A percentile compares a stretch with the other conserved stretches of the same genome.
phyloP scores from a whole-genome alignment of 2,797 vertebrate genomes.

The Sciurus vulgaris region DNA sequence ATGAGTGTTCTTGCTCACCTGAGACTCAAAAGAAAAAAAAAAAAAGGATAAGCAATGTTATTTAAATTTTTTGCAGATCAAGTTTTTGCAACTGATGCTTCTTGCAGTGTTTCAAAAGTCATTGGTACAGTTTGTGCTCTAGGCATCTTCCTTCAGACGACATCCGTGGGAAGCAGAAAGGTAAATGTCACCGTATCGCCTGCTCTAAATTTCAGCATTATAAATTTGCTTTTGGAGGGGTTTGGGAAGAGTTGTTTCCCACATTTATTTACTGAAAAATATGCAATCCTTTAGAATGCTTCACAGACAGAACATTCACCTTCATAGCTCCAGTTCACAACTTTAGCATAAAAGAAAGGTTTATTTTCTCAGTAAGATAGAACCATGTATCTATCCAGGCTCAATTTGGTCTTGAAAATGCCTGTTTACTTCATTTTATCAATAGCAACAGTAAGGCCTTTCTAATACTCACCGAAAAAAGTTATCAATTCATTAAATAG shows the following conservation, averaged over 20 bases:
- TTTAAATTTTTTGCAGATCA: background rate
- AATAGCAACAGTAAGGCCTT: conserved; percentile 4
- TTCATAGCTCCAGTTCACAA: too few species aligned
- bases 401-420: background rate
- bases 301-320: background rate
- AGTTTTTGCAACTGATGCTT: background rate
- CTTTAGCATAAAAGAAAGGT: background rate
- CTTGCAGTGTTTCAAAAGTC: conserved; percentile 26
- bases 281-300: background rate
- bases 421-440: background rate
- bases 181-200: background rate
- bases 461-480: background rate
- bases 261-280: background rate
- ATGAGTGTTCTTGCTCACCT: background rate
- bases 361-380: background rate
- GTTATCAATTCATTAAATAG: background rate
- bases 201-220: conserved; percentile 2
- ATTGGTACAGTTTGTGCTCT: background rate
- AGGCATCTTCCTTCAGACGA: background rate
- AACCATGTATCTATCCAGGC: background rate
- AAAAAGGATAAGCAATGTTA: background rate
- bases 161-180: background rate
- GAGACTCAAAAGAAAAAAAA: background rate
- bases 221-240: background rate
- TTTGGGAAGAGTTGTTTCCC: background rate